Evolutionary conservation across 1,140 invertebrate species (phyloP).

Genomic region (Nephila pilipes): DNA sequence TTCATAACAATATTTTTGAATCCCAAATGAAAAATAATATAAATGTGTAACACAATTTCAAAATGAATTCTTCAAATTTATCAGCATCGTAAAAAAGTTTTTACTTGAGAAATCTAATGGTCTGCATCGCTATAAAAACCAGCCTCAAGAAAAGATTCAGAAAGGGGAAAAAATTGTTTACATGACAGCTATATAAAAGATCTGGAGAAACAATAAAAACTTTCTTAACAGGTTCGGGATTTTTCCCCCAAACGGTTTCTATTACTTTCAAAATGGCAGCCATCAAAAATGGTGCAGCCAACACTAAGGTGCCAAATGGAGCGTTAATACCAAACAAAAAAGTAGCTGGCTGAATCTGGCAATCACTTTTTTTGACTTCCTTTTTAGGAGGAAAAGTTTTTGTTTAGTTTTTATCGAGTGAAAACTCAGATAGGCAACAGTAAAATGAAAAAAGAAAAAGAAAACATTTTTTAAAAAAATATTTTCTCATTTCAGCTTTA

Average conservation of each 20-base stretch:
- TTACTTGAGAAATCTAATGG: conserved; percentile 9
- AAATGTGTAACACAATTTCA: not conserved
- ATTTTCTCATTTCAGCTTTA: no score
- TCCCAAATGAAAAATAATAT: not conserved
- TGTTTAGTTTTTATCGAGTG: conserved; percentile 1
- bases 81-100: not conserved
- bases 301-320: conserved; percentile 33
- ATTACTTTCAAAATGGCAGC: conserved; percentile 61
- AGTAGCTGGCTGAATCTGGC: not conserved
- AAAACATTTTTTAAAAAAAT: no score
- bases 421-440: conserved; percentile 8
- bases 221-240: conserved; percentile 42
- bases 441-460: no score
- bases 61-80: not conserved
- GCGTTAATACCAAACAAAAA: conserved; percentile 61
- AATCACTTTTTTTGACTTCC: conserved; percentile 50
- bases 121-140: conserved; percentile 9
- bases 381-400: conserved; percentile 1
- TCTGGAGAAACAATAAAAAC: conserved; percentile 57
- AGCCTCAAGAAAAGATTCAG: not conserved
- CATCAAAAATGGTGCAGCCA: conserved; percentile 54
- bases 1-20: no score
- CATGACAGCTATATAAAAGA: conserved; percentile 60
- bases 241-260: conserved; percentile 22
- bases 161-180: conserved; percentile 17